Evolutionary conservation across 2,888 invertebrate species (phyloP).

Genomic region (Coelopa pilipes): DNA sequence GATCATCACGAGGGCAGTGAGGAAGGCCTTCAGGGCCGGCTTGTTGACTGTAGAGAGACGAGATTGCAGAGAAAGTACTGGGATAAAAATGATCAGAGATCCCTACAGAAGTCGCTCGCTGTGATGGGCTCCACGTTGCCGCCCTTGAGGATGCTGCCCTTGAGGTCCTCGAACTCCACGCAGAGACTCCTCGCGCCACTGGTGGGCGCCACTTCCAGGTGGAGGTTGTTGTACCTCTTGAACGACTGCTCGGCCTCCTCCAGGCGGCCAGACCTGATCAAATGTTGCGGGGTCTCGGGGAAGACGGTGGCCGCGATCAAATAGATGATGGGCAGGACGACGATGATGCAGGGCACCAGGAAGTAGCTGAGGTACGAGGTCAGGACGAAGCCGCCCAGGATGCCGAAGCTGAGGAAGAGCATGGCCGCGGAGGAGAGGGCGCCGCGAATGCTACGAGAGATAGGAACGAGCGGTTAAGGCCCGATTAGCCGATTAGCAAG

Average conservation of each 20-base stretch:
- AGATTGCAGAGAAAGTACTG: not conserved
- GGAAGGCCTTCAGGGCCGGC: conserved; percentile 54
- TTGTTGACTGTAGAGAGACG: conserved; percentile 50
- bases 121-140: conserved; percentile 35
- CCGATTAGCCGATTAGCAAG: no score
- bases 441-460: conserved; percentile 56
- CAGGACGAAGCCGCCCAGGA: conserved; percentile 57
- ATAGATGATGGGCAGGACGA: conserved; percentile 56
- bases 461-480: no score
- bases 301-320: conserved; percentile 50
- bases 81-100: not conserved
- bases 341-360: conserved; percentile 54
- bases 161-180: conserved; percentile 52
- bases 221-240: conserved; percentile 56
- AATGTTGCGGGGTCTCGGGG: conserved; percentile 61
- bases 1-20: conserved; percentile 50
- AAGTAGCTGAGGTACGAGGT: conserved; percentile 57
- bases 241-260: conserved; percentile 55
- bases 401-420: conserved; percentile 59
- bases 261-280: conserved; percentile 48
- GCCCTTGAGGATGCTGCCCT: conserved; percentile 52
- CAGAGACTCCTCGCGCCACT: conserved; percentile 29
- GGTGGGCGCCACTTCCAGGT: conserved; percentile 44
- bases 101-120: conserved; percentile 32
- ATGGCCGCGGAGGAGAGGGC: conserved; percentile 58